Evolutionary conservation across 2,113 vertebrate genomes (phyloP), one percentile per base, ranked within the genome.

Genomic region (Salvelinus sp.): DNA sequence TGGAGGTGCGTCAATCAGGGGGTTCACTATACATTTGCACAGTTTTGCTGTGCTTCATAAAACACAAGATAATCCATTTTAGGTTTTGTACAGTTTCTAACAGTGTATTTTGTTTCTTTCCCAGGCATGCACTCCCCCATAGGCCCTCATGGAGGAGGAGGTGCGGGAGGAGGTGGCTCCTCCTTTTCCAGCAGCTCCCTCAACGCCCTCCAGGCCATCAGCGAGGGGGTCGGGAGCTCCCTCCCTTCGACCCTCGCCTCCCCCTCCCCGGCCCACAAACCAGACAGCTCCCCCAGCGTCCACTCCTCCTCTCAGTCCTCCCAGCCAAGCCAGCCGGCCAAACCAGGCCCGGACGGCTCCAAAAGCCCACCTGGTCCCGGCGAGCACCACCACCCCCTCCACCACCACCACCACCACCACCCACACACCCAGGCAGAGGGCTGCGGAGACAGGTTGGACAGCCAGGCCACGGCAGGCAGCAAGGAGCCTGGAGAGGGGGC

Each of bases 181-280:
- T 95, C 90, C 77, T 99, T 98, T 88, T 98, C 97, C 57, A 99
- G 96, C 90, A 99, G 97, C 86, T 99, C 98, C 33, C 93, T 99
- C 14, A 98, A 97, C 48, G 98, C 98, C 69, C 93, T 99, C 73
- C 98, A 98, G 88, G 98, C 98, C 73, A 99, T 99, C 80, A 99
- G 98, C 72, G 98, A 99, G 84, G 97, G 98, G 1, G 96, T 99
- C 16, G 98, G 98, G 58, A 98, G 95, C 80, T 96, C 97, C 6
- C 94, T 98, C 38, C 87, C 96, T 72, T 97, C 96, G 20, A 95
- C 96, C 0, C 91, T 98, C 64, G 95, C 95, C 44, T 98, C 98
- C 1, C 96, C 96, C 0, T 92, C 96, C 18, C 95, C 90, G 2
- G 86, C 79, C 27, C 88, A 96, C 86, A 98, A 97, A 83, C 44